Percentiles rank a stretch among this genome's conserved stretches.
Evolutionary conservation across 2,888 invertebrate species (phyloP).

Genomic region (Troides aeacus): DNA sequence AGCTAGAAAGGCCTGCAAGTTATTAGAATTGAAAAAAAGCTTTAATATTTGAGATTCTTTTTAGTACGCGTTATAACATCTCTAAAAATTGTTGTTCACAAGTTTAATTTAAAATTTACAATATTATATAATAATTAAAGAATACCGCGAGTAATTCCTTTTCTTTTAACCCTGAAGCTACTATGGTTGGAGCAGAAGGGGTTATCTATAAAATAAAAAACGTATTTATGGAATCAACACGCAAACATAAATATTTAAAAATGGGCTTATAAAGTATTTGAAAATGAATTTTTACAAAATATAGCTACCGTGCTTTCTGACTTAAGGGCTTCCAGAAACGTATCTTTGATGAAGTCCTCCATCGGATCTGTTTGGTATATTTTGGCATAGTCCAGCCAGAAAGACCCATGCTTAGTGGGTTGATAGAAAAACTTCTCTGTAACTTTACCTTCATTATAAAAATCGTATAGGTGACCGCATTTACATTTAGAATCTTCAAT

Average conservation of each 20-base stretch:
- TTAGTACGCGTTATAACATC: too few relatives aligned
- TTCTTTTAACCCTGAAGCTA: constrained; percentile 52
- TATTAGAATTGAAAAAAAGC: not conserved
- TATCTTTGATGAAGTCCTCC: constrained; percentile 64
- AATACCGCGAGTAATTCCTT: constrained; percentile 59
- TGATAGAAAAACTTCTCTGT: constrained; percentile 60
- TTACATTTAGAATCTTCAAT: constrained; percentile 57
- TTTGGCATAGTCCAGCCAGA: constrained; percentile 61
- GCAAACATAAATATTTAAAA: not conserved
- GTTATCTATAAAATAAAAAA: constrained; percentile 43
- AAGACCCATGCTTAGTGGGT: constrained; percentile 49
- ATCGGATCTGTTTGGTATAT: constrained; percentile 60
- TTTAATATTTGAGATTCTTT: not conserved
- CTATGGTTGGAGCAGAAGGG: constrained; percentile 50
- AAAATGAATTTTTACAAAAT: not conserved
- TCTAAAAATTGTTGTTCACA: too few relatives aligned
- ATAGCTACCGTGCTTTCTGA: constrained; percentile 35
- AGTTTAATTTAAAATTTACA: too few relatives aligned
- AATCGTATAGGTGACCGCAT: constrained; percentile 67
- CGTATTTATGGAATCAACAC: too few relatives aligned
- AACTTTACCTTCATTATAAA: constrained; percentile 45
- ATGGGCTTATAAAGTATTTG: not conserved
- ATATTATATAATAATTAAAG: not conserved
- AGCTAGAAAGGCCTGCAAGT: constrained; percentile 60
- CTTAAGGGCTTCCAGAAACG: constrained; percentile 49